Conservation (phyloP, 2,797 vertebrate genomes). For the Selene dorsalis region DNA sequence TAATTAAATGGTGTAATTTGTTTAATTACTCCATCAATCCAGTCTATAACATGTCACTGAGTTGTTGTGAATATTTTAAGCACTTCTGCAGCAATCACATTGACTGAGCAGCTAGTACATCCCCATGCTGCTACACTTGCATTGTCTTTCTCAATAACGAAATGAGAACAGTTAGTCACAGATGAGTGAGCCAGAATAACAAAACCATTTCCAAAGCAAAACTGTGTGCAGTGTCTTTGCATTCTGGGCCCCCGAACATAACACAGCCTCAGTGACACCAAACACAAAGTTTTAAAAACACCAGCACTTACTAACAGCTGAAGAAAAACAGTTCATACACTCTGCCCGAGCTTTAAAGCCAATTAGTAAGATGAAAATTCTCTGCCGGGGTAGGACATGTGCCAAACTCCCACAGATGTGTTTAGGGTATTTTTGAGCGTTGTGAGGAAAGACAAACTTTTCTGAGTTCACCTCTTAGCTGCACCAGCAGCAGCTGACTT, state of each 20-base stretch:
- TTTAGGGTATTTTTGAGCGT: constrained; percentile 12
- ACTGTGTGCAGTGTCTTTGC: constrained; percentile 39
- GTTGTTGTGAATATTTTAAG: constrained; percentile 16
- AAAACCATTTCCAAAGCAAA: constrained; percentile 49
- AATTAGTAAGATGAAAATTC: constrained; percentile 46
- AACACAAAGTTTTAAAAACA: constrained; percentile 26
- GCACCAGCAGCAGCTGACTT: constrained; percentile 35
- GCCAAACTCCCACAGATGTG: constrained; percentile 23
- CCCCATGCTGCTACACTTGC: constrained; percentile 22
- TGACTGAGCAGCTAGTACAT: neutral
- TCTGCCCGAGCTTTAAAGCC: constrained; percentile 42
- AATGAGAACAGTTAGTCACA: constrained; percentile 44
- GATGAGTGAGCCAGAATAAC: constrained; percentile 38
- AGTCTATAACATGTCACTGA: neutral
- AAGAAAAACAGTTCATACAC: constrained; percentile 24
- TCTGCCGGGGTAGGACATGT: constrained; percentile 28
- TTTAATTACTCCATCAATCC: constrained; percentile 22
- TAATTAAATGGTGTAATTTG: constrained; percentile 3
- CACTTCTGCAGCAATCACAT: constrained; percentile 5
- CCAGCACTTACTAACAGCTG: constrained; percentile 15
- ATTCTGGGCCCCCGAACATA: neutral
- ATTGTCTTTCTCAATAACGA: constrained; percentile 22
- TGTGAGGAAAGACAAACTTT: constrained; percentile 19
- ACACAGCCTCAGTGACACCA: constrained; percentile 23
- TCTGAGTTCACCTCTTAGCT: constrained; percentile 56